phyloP scores from a whole-genome alignment of 2,888 invertebrate genomes.

The Erebia palarica region DNA sequence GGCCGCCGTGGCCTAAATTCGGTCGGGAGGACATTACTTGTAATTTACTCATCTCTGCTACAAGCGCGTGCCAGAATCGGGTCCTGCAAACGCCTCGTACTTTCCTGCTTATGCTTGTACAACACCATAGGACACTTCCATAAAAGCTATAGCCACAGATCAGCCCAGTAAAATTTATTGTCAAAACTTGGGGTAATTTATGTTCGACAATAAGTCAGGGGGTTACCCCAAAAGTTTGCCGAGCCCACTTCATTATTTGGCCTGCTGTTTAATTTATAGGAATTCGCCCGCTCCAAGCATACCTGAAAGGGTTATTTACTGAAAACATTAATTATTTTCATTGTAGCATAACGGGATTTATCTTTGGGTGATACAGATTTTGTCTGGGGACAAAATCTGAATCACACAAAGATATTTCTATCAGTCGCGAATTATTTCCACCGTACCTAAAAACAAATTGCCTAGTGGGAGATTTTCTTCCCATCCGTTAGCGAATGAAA shows the following conservation, averaged over 20 bases:
- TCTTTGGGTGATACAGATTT: neutral
- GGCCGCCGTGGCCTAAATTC: too few relatives aligned
- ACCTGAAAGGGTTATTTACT: constrained; percentile 59
- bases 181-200: constrained; percentile 75
- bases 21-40: too few relatives aligned
- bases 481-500: too few relatives aligned
- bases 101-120: neutral
- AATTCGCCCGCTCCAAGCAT: constrained; percentile 58
- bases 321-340: constrained; percentile 19
- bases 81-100: too few relatives aligned
- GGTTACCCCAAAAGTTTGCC: constrained; percentile 59
- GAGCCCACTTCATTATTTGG: constrained; percentile 73
- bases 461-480: too few relatives aligned
- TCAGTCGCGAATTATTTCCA: too few relatives aligned
- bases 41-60: too few relatives aligned
- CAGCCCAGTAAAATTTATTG: constrained; percentile 64
- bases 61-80: too few relatives aligned
- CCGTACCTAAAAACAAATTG: too few relatives aligned
- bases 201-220: constrained; percentile 73
- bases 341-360: neutral
- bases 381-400: neutral
- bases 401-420: too few relatives aligned
- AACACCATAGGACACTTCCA: constrained; percentile 41
- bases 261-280: constrained; percentile 74
- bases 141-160: constrained; percentile 44